A percentile compares a stretch with the other conserved stretches of the same genome.
These are phyloP conservation scores for Hofmannophila pseudospretella DNA, from an alignment of 2,888 invertebrate species.

Conservation along the genomic window DNA sequence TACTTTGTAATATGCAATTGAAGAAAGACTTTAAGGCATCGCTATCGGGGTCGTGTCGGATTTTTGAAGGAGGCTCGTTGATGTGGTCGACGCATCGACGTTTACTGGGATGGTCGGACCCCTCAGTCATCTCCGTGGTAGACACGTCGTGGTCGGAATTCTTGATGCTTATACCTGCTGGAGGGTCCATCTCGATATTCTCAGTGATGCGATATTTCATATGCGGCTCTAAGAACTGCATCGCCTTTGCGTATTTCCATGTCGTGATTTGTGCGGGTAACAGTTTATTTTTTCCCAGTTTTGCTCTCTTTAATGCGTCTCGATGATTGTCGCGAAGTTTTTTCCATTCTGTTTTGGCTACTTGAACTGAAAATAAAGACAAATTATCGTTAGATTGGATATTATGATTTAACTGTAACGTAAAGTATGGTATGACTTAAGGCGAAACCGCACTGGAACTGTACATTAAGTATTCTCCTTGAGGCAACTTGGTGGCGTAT, in stretches of 20 bases:
- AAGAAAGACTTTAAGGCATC: slow-evolving; percentile 58
- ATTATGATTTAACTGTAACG: no score
- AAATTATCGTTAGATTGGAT: no score
- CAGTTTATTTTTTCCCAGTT: slow-evolving; percentile 63
- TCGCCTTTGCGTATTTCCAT: slow-evolving; percentile 68
- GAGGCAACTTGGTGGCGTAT: no score
- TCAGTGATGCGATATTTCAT: slow-evolving; percentile 70
- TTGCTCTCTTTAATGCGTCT: slow-evolving; percentile 63
- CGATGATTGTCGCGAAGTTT: slow-evolving; percentile 64
- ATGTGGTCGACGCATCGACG: slow-evolving; percentile 26
- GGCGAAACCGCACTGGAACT: no score
- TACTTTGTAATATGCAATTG: slow-evolving; percentile 56
- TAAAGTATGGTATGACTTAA: no score
- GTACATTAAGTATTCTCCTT: no score
- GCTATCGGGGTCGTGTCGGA: slow-evolving; percentile 18
- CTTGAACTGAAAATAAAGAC: slow-evolving; percentile 45
- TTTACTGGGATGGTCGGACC: slow-evolving; percentile 26
- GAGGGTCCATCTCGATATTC: slow-evolving; percentile 56
- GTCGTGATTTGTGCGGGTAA: slow-evolving; percentile 66
- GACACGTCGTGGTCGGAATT: slow-evolving; percentile 47
- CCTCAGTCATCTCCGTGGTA: slow-evolving; percentile 34
- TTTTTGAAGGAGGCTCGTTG: slow-evolving; percentile 16
- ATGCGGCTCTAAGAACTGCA: slow-evolving; percentile 68
- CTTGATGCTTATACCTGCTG: slow-evolving; percentile 19
- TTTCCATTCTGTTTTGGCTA: slow-evolving; percentile 65